These are phyloP conservation scores for Petrocephalus sullivani DNA, from an alignment of 2,797 vertebrate genomes.

Conservation along the genomic window DNA sequence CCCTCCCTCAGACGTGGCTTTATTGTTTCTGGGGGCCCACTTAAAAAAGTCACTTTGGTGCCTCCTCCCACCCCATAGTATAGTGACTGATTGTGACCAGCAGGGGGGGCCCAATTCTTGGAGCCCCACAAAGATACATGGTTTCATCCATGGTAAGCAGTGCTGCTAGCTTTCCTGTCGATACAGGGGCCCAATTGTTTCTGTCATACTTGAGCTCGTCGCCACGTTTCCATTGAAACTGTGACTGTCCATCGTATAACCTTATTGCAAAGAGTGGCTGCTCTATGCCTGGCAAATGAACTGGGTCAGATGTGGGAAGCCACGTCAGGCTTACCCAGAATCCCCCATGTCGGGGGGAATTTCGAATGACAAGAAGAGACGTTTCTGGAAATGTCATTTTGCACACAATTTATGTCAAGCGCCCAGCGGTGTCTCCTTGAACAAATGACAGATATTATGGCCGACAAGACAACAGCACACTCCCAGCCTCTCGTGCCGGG, in stretches of 20 bases:
- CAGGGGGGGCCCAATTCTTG: background rate
- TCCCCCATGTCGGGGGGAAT: conserved; percentile 46
- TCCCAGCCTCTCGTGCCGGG: background rate
- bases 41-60: too few relatives aligned
- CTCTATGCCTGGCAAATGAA: background rate
- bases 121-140: background rate
- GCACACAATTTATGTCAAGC: conserved; percentile 68
- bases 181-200: background rate
- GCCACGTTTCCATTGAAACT: background rate
- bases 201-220: background rate
- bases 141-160: background rate
- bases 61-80: too few relatives aligned
- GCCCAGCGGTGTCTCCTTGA: conserved; percentile 41
- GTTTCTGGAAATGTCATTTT: conserved; percentile 71
- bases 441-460: conserved; percentile 12
- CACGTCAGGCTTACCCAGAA: conserved; percentile 45
- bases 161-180: background rate
- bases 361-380: conserved; percentile 63
- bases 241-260: background rate
- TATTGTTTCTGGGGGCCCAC: too few relatives aligned
- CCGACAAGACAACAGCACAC: background rate
- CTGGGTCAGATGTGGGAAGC: conserved; percentile 28
- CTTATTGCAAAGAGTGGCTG: background rate
- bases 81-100: too few relatives aligned
- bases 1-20: too few relatives aligned